Conservation (phyloP, 2,797 vertebrate genomes). For the Macrochelys suwanniensis region DNA sequence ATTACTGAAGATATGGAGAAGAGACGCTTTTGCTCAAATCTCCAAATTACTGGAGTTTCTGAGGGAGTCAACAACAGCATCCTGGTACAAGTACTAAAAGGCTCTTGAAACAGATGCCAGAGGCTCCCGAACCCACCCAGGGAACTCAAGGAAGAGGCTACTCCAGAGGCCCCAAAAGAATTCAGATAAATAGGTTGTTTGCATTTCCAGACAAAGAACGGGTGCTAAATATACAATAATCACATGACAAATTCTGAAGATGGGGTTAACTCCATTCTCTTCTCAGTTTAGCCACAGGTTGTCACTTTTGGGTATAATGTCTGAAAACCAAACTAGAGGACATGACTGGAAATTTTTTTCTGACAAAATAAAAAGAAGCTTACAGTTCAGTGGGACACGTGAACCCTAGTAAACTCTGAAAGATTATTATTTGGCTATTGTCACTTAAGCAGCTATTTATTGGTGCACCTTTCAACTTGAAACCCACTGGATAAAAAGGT, state of each 20-base stretch:
- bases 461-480: neutral
- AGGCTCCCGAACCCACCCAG: neutral
- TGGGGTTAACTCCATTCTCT: neutral
- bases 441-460: neutral
- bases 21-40: constrained; percentile 3
- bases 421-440: neutral
- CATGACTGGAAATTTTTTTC: neutral
- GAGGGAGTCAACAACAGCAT: neutral
- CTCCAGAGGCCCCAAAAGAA: neutral
- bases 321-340: neutral
- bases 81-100: neutral
- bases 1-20: neutral
- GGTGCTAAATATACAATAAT: no score
- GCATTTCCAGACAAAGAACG: no score
- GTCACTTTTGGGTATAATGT: neutral
- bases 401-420: neutral
- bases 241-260: neutral
- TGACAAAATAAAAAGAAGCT: neutral
- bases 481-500: neutral
- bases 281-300: neutral
- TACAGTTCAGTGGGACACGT: neutral
- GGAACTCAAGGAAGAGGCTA: neutral
- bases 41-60: neutral
- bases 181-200: no score
- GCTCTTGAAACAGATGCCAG: neutral